Percentiles rank a stretch among this genome's conserved stretches.
Conservation (phyloP, 2,113 vertebrate species). For the Psilopogon haemacephalus region DNA sequence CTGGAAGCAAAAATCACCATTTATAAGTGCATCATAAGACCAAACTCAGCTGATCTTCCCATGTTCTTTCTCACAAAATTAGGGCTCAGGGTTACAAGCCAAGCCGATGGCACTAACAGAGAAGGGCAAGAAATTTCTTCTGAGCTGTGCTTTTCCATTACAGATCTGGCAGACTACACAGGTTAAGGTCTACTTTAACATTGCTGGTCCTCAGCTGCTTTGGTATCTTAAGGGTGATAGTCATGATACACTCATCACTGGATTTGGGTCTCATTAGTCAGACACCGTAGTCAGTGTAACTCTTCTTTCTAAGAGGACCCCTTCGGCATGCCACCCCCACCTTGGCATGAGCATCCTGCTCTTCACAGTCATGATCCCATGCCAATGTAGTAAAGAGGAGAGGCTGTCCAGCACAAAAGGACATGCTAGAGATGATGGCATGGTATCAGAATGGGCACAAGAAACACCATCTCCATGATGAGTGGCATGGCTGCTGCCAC, state of each 20-base stretch:
- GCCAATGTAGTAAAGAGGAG: background rate
- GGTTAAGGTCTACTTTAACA: background rate
- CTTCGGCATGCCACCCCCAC: background rate
- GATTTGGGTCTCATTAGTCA: background rate
- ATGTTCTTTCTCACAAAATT: background rate
- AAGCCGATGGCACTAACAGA: background rate
- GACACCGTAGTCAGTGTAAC: background rate
- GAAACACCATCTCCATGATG: rapidly evolving
- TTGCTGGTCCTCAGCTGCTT: background rate
- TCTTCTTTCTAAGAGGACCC: background rate
- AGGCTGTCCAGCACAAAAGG: background rate
- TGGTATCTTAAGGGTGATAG: background rate
- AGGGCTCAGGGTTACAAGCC: background rate
- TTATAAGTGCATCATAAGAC: background rate
- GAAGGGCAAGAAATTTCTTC: background rate
- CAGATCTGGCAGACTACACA: background rate
- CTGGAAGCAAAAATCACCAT: background rate
- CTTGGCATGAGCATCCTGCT: background rate
- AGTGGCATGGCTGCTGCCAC: background rate
- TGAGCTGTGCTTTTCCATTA: background rate
- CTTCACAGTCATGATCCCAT: too few relatives aligned
- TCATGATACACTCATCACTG: background rate
- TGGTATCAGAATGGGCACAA: background rate
- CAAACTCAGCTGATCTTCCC: background rate
- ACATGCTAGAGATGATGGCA: background rate